A percentile compares a stretch with the other conserved stretches of the same genome.
These are phyloP conservation scores for Phyto melanocephala DNA, from an alignment of 2,888 invertebrate genomes.

Conservation along the genomic window DNA sequence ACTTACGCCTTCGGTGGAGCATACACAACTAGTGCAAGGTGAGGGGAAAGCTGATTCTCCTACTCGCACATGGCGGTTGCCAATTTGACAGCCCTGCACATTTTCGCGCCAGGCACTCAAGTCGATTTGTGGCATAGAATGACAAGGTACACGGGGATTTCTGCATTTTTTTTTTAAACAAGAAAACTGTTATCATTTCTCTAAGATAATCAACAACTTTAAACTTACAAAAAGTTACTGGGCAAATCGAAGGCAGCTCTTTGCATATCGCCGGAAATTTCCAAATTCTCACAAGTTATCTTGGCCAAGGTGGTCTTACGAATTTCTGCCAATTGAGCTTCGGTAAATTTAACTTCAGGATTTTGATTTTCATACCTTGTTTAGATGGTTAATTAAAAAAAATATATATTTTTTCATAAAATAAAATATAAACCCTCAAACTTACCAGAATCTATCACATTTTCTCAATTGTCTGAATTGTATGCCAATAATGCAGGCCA, in stretches of 20 bases:
- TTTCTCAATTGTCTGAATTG: constrained; percentile 94
- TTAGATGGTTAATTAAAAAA: background rate
- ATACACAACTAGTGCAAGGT: constrained; percentile 94
- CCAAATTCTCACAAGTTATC: constrained; percentile 93
- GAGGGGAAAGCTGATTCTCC: constrained; percentile 92
- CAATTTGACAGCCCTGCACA: constrained; percentile 89
- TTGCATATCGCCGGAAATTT: constrained; percentile 91
- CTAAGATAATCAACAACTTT: background rate
- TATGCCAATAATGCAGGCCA: constrained; percentile 95
- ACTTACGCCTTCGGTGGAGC: constrained; percentile 91
- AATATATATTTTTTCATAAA: too few relatives aligned
- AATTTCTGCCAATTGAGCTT: constrained; percentile 92
- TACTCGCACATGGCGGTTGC: constrained; percentile 86
- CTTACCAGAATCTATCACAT: constrained; percentile 94
- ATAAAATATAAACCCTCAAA: background rate
- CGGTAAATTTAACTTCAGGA: constrained; percentile 87
- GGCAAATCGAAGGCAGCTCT: constrained; percentile 94
- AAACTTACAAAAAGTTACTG: constrained; percentile 88
- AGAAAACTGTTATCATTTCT: background rate
- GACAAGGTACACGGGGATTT: constrained; percentile 92
- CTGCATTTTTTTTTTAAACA: too few relatives aligned
- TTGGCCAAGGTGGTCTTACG: constrained; percentile 91
- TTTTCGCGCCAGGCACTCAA: constrained; percentile 91
- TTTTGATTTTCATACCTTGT: constrained; percentile 94
- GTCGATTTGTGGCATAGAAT: constrained; percentile 88